These are phyloP conservation scores for Diorhabda carinulata DNA, from an alignment of 1,140 invertebrate species.

Conservation along the genomic window DNA sequence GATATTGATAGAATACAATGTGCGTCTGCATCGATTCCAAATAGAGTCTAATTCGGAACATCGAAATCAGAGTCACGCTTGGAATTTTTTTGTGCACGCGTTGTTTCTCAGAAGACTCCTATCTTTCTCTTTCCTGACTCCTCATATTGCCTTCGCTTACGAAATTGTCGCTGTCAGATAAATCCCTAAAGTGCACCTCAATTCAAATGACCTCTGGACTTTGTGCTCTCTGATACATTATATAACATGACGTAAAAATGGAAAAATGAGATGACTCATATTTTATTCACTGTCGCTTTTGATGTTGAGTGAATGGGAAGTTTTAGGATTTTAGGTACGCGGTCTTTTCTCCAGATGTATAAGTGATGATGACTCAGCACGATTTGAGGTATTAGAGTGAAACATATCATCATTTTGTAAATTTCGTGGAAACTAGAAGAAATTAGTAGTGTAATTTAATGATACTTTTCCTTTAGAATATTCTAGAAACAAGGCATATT, in stretches of 20 bases:
- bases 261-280: not conserved
- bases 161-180: conserved; percentile 2
- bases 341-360: too few species aligned
- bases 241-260: conserved; percentile 2
- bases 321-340: not conserved
- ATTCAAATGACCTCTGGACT: conserved; percentile 2
- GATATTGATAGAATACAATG: too few species aligned
- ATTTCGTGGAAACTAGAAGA: too few species aligned
- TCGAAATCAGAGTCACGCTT: too few species aligned
- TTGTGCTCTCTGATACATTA: not conserved
- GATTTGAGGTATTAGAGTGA: too few species aligned
- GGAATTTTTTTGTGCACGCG: not conserved
- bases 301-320: not conserved
- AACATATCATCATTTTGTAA: too few species aligned
- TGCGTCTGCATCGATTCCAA: too few species aligned
- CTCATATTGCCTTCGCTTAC: not conserved
- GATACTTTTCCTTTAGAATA: too few species aligned
- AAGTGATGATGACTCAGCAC: too few species aligned
- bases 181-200: not conserved
- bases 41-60: too few species aligned
- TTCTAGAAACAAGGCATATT: too few species aligned
- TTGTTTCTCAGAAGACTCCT: not conserved
- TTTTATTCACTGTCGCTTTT: not conserved
- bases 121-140: not conserved
- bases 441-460: too few species aligned